phyloP scores from a whole-genome alignment of 92 coral and sea anemone genomes.

The Montipora capitata region DNA sequence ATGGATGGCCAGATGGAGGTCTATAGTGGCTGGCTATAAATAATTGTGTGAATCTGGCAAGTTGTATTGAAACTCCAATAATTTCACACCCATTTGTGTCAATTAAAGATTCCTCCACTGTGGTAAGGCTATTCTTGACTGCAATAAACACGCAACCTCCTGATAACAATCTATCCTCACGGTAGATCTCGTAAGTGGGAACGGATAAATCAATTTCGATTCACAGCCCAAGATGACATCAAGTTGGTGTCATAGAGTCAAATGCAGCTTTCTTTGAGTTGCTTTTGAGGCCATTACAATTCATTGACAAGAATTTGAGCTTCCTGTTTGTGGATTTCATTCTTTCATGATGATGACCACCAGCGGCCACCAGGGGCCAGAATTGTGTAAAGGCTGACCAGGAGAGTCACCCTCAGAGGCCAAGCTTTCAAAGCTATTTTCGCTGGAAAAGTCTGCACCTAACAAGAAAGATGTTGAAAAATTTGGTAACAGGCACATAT shows the following conservation, averaged over 20 bases:
- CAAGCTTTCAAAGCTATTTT: slow-evolving; percentile 34
- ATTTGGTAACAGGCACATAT: slow-evolving; percentile 36
- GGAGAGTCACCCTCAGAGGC: neutral
- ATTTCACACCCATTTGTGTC: slow-evolving; percentile 46
- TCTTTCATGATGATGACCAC: neutral
- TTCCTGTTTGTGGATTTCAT: neutral
- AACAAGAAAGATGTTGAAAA: slow-evolving; percentile 36
- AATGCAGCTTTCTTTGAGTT: slow-evolving; percentile 39
- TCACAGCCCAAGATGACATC: slow-evolving; percentile 56
- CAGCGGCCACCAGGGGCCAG: neutral
- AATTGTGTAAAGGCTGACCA: neutral
- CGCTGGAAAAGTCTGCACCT: slow-evolving; percentile 21
- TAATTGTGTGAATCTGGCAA: slow-evolving; percentile 27
- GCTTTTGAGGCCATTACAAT: slow-evolving; percentile 58
- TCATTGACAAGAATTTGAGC: slow-evolving; percentile 30
- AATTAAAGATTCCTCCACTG: slow-evolving; percentile 29
- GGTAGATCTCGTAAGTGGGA: slow-evolving; percentile 54
- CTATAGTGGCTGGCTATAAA: slow-evolving; percentile 27
- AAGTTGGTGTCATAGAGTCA: slow-evolving; percentile 40
- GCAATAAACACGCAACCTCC: slow-evolving; percentile 61
- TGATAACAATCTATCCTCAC: slow-evolving; percentile 37
- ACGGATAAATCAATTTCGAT: slow-evolving; percentile 45
- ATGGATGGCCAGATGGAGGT: slow-evolving; percentile 38
- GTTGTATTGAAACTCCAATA: slow-evolving; percentile 47
- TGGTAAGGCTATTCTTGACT: neutral